These are phyloP conservation scores for Macrobrachium rosenbergii DNA, from an alignment of 1,140 invertebrate species.

Conservation along the genomic window DNA sequence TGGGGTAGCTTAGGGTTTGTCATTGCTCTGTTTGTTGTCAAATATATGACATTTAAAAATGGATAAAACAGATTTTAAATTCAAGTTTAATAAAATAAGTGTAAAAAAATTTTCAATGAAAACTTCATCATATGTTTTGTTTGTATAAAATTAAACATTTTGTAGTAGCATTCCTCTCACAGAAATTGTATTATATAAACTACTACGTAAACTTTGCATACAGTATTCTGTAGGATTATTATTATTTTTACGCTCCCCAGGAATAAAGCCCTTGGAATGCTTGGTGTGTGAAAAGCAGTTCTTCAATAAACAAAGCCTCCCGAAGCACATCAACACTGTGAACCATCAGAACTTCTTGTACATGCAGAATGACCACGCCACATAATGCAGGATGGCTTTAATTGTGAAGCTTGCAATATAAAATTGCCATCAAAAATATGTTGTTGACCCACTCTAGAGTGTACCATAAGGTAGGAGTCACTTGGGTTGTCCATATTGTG, in stretches of 20 bases:
- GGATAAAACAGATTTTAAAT: no score
- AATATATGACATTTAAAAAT: no score
- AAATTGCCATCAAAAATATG: constrained; percentile 49
- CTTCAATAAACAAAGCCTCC: constrained; percentile 38
- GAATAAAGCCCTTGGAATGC: constrained; percentile 49
- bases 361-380: constrained; percentile 50
- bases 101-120: no score
- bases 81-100: no score
- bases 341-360: constrained; percentile 36
- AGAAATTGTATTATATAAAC: no score
- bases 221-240: neutral
- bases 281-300: constrained; percentile 47
- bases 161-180: no score
- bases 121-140: no score
- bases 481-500: constrained; percentile 56
- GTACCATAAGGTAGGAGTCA: constrained; percentile 43
- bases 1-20: no score
- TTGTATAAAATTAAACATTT: no score
- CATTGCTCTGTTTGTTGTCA: no score
- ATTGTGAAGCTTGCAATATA: constrained; percentile 41
- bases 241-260: constrained; percentile 27
- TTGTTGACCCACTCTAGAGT: constrained; percentile 35
- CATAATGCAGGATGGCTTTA: constrained; percentile 31
- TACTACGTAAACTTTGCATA: no score
- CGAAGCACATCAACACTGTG: constrained; percentile 46